Conservation (phyloP, 2,797 vertebrate species). For the Cyprinodon diabolis region DNA sequence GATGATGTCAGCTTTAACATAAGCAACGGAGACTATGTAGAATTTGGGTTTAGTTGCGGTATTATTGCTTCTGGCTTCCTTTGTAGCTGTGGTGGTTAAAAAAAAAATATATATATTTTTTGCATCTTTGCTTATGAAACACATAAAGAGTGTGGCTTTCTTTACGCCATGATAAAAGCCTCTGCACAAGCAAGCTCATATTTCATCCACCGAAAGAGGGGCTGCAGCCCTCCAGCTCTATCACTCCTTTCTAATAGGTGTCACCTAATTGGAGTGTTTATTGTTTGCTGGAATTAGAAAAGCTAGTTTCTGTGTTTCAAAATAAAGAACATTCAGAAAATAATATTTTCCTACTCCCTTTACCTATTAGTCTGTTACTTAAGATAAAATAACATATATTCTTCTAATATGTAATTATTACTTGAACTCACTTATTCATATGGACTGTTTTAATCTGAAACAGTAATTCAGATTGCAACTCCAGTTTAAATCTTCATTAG, state of each 20-base stretch:
- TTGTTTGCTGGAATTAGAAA: not conserved
- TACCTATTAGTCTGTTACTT: not conserved
- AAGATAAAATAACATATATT: not conserved
- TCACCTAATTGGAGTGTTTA: not conserved
- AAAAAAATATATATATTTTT: too few species aligned
- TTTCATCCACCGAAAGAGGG: too few species aligned
- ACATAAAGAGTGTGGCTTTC: not conserved
- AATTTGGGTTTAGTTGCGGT: too few species aligned
- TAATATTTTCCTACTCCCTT: too few species aligned
- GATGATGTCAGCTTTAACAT: not conserved
- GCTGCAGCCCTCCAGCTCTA: too few species aligned
- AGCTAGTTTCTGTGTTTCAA: not conserved
- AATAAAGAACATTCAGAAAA: too few species aligned
- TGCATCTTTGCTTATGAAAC: too few species aligned
- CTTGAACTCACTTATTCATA: slow-evolving; percentile 5
- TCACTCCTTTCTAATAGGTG: not conserved
- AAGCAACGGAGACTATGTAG: not conserved
- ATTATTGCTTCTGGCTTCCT: too few species aligned
- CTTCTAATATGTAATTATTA: slow-evolving; percentile 8
- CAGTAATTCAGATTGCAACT: slow-evolving; percentile 37
- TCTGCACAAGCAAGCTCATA: not conserved
- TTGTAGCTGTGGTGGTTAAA: too few species aligned
- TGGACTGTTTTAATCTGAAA: slow-evolving; percentile 21
- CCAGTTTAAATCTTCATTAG: slow-evolving; percentile 47
- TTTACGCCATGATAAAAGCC: not conserved